Percentiles rank a stretch among this genome's conserved stretches.
phyloP scores from a whole-genome alignment of 2,797 vertebrate genomes.

The Antennarius maculatus region DNA sequence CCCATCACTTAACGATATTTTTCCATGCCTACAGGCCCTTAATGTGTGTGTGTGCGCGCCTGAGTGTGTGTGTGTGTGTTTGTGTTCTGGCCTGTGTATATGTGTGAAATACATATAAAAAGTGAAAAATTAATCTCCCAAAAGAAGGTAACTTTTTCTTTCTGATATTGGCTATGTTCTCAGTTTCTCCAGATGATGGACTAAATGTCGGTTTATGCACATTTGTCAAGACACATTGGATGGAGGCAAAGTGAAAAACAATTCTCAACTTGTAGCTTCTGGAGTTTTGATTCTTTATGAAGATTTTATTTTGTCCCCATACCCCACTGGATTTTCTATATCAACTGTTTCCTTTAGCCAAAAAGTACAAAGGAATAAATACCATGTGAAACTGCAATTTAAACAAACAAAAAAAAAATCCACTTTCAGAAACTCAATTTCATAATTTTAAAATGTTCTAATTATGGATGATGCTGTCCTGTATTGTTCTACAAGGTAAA shows the following conservation, averaged over 20 bases:
- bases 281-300: too few relatives aligned
- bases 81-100: too few relatives aligned
- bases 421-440: neutral
- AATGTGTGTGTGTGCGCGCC: too few relatives aligned
- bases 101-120: too few relatives aligned
- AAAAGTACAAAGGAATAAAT: neutral
- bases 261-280: neutral
- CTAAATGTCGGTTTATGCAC: neutral
- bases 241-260: neutral
- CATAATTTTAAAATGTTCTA: neutral
- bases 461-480: too few relatives aligned
- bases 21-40: too few relatives aligned
- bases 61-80: too few relatives aligned
- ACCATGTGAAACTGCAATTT: neutral
- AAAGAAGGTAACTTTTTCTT: too few relatives aligned
- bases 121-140: too few relatives aligned
- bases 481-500: neutral
- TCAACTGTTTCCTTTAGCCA: neutral
- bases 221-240: neutral
- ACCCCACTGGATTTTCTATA: neutral
- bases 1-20: too few relatives aligned
- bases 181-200: neutral
- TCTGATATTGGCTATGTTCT: neutral
- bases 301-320: neutral
- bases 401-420: neutral